Conservation (phyloP, 2,797 vertebrate species). For the Pipistrellus pipistrellus region DNA sequence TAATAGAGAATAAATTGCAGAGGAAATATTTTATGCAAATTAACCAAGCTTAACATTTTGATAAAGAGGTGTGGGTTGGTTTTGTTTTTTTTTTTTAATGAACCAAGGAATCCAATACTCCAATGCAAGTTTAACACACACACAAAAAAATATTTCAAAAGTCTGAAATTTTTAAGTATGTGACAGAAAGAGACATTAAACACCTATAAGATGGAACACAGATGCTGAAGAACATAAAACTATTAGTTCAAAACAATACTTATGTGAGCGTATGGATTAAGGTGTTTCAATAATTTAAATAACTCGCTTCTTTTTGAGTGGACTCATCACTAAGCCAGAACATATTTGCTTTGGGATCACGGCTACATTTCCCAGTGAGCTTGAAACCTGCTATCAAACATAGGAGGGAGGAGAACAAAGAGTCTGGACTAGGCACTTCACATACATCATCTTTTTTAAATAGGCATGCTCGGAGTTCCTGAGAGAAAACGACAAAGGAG, state of each 20-base stretch:
- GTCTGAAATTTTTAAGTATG: conserved; percentile 73
- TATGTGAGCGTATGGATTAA: conserved; percentile 77
- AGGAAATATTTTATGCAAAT: conserved; percentile 88
- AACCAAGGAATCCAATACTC: conserved; percentile 76
- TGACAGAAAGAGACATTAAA: conserved; percentile 74
- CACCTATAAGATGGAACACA: conserved; percentile 53
- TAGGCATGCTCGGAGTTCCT: background rate
- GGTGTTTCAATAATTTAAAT: conserved; percentile 80
- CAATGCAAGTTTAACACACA: conserved; percentile 78
- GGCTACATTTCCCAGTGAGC: conserved; percentile 76
- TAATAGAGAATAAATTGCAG: conserved; percentile 84
- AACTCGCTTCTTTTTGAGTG: conserved; percentile 73
- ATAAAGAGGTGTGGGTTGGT: conserved; percentile 73
- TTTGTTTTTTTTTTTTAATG: conserved; percentile 76
- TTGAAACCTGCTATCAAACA: conserved; percentile 71
- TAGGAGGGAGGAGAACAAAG: background rate
- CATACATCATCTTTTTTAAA: background rate
- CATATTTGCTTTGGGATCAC: conserved; percentile 75
- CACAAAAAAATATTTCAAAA: conserved; percentile 65
- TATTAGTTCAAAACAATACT: conserved; percentile 78
- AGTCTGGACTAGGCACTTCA: background rate
- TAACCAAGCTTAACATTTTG: conserved; percentile 86
- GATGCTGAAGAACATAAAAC: conserved; percentile 61
- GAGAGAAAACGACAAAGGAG: background rate
- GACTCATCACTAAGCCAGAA: conserved; percentile 74